Evolutionary conservation across 2,113 vertebrate genomes (phyloP), one percentile per base, ranked within the genome.

Genomic region (Phalacrocorax carbo): DNA sequence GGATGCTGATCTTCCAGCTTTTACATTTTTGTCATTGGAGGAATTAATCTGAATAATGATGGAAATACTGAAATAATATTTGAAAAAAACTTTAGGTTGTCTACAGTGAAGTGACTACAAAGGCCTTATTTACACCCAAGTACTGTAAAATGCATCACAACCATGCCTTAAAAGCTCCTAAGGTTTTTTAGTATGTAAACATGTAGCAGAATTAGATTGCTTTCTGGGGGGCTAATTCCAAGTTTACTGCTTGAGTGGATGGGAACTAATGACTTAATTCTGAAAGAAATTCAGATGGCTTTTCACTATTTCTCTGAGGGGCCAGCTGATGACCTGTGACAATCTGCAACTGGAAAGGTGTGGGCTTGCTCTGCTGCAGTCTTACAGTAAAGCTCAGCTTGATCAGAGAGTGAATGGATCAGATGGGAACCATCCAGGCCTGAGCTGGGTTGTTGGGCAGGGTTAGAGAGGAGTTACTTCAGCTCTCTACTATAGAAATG

Each of bases 371-470:
- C 29, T 58, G 18, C 13, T 70, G 48, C 22, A 75, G 48, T 20
- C 49, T 70, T 55, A 25, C 9, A n/a, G 26, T 18, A 83, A 75
- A 71, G 20, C 5, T 71, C 3, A 1, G 2, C 48, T 62, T 87
- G 17, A n/a, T 58, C 20, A 62, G 32, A 36, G 1, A 3, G n/a
- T 15, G 29, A 66, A 51, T 0, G 4, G 13, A 40, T 8, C 5
- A 11, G 9, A 38, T 20, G 5, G 15, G 15, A 88, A 2, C 8
- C 20, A n/a, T 26, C 13, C 12, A 32, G 27, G 13, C 17, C n/a
- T 87, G 23, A 70, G 8, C 30, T 55, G 25, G 9, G 2, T 72
- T 26, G 25, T 0, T 34, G 51, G 20, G 8, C 36, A 73, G 25
- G 19, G 6, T 34, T 15, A 82, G 38, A 11, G 0, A 40, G 20